Conservation (phyloP, 2,888 invertebrate genomes). For the Hyposoter didymator region DNA sequence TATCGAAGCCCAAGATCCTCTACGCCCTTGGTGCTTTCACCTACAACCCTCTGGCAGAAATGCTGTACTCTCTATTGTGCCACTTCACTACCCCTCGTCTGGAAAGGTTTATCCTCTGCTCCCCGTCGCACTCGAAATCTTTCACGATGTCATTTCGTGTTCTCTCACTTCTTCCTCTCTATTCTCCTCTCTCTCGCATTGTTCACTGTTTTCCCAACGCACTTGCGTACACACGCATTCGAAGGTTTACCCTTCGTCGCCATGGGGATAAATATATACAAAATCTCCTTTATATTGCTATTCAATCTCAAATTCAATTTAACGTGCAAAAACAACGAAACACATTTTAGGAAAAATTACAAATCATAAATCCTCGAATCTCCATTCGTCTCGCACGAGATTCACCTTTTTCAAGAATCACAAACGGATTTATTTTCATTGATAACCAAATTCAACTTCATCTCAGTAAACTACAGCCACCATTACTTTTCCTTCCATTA, state of each 20-base stretch:
- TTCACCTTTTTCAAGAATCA: background rate
- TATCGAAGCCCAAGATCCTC: slow-evolving; percentile 15
- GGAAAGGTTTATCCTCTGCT: slow-evolving; percentile 52
- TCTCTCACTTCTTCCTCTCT: slow-evolving; percentile 37
- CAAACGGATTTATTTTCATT: slow-evolving; percentile 18
- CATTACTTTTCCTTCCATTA: background rate
- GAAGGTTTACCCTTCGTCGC: slow-evolving; percentile 24
- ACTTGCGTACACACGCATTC: slow-evolving; percentile 38
- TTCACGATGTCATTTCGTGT: slow-evolving; percentile 57
- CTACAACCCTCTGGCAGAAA: slow-evolving; percentile 55
- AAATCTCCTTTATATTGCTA: slow-evolving; percentile 17
- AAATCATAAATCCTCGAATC: background rate
- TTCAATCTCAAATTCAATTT: slow-evolving; percentile 24
- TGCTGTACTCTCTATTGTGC: slow-evolving; percentile 57
- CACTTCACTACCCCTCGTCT: slow-evolving; percentile 60
- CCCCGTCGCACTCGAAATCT: slow-evolving; percentile 53
- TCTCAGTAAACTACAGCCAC: background rate
- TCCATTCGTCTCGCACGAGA: background rate
- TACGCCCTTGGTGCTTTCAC: slow-evolving; percentile 54
- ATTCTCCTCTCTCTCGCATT: slow-evolving; percentile 44
- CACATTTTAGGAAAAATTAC: background rate
- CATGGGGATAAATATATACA: background rate
- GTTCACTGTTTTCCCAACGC: slow-evolving; percentile 54
- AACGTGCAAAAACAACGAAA: background rate
- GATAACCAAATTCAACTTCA: slow-evolving; percentile 34